Evolutionary conservation across 1,140 invertebrate species (phyloP), one percentile per base, ranked within the genome.

Genomic region (Lineus longissimus): DNA sequence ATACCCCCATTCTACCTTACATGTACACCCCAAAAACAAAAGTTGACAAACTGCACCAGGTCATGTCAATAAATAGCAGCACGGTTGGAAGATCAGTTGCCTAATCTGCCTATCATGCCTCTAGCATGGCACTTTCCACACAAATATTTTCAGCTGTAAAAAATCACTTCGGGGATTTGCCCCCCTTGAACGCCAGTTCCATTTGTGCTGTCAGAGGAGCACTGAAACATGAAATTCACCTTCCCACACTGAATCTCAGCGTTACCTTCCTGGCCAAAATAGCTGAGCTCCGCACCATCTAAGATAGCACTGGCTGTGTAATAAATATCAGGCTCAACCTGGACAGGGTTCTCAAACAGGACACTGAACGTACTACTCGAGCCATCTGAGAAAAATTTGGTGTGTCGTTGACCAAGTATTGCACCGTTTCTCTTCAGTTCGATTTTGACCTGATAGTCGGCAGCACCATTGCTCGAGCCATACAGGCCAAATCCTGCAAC

Each of bases 101-200:
- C n/a, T n/a, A n/a, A n/a, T n/a, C n/a, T n/a, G n/a, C n/a, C n/a
- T n/a, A n/a, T n/a, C n/a, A n/a, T n/a, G n/a, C n/a, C n/a, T n/a
- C n/a, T n/a, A n/a, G n/a, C n/a, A n/a, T n/a, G n/a, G n/a, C n/a
- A n/a, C n/a, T n/a, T n/a, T n/a, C n/a, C n/a, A n/a, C n/a, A n/a
- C n/a, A n/a, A n/a, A n/a, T n/a, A n/a, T n/a, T 2, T 22, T 66
- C 30, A 59, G 43, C 29, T 13, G 64, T 85, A 92, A 80, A 94
- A 94, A 66, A 93, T 91, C 41, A 94, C 88, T 78, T 93, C 91
- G 6, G 92, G 92, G 72, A 94, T 93, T 81, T 94, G 92, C 63
- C 92, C 92, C 76, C 92, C 91, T 74, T 94, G 92, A 0, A 93
- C 89, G 0, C 90, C 91, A 0, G 92, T 94, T 17, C 92, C 92